These are phyloP conservation scores for Noctua janthina DNA, from an alignment of 2,888 invertebrate genomes.

Conservation along the genomic window DNA sequence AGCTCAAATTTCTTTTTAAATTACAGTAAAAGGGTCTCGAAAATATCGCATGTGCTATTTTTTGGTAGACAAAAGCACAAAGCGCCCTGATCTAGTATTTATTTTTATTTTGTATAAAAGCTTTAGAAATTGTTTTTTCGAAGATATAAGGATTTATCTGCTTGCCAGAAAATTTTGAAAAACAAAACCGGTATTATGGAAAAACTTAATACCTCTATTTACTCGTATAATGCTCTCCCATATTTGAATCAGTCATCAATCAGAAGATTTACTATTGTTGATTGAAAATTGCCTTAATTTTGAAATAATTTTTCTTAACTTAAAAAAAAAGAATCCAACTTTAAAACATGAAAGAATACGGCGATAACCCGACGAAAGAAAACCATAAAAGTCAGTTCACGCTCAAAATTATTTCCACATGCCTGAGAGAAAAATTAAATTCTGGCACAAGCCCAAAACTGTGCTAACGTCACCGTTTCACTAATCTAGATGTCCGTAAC, in stretches of 20 bases:
- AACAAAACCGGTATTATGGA: neutral
- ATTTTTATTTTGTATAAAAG: neutral
- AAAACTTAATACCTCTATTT: too few species aligned
- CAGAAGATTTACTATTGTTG: neutral
- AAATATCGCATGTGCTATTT: neutral
- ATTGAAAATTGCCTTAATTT: neutral
- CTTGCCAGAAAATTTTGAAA: neutral
- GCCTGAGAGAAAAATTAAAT: conserved; percentile 38
- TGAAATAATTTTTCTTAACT: neutral
- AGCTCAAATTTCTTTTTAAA: neutral
- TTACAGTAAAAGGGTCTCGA: neutral
- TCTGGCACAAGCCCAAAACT: conserved; percentile 49
- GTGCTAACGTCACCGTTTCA: conserved; percentile 39
- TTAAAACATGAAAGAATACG: neutral
- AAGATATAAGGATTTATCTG: neutral
- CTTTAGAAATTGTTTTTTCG: neutral
- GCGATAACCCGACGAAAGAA: conserved; percentile 12
- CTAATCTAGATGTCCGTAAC: conserved; percentile 46
- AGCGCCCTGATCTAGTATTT: neutral
- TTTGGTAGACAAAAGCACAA: neutral
- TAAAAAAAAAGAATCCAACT: neutral
- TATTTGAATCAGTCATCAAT: neutral
- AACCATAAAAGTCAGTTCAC: conserved; percentile 37
- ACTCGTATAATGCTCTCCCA: neutral
- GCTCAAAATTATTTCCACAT: conserved; percentile 31